Base-by-base conservation (phyloP, 1,140 invertebrate genomes). In the Eufriesea mexicana region DNA sequence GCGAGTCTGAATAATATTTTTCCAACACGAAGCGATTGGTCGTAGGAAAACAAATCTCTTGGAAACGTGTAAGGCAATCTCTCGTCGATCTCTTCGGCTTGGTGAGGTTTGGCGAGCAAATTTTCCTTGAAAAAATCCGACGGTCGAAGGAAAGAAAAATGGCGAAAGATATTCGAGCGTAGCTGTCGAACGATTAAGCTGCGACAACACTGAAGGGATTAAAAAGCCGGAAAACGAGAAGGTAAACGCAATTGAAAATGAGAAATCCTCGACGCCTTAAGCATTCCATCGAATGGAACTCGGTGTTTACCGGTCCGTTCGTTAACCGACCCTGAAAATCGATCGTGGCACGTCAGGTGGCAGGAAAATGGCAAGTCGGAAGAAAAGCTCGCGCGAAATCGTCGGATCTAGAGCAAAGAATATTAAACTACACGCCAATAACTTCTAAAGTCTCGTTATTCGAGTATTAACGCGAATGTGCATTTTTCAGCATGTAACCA, bases 161-260 rank as follows among this genome's bases (percentile, higher is more conserved):
- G 20, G 28, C 7, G 14, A n/a, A n/a, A 49, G 14, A 35, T 18
- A 14, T 64, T 4, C n/a, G 51, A 67, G 49, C 35, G 16, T 49
- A n/a, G 42, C 5, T 45, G 20, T 59, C 64, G 66, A 35, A 59
- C 66, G 66, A 79, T 79, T 79, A 79, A 79, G 28, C 54, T 25
- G 55, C 66, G 45, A 35, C 16, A 49, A 79, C 55, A 79, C 61
- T 51, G 66, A 16, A 49, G 2, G 5, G 66, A 49, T 79, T 71
- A 71, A 61, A 61, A 49, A 47, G 42, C 10, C 25, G 55, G 77
- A 49, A 79, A 79, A 70, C 55, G 42, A 14, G 54, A n/a, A 67
- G 55, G 67, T 70, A 79, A 79, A 79, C 54, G 66, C 25, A 35
- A 71, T 57, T 28, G 42, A 71, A 59, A 71, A 55, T 68, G 77